Conservation (phyloP, 2,113 vertebrate genomes). For the Chinchilla lanigera region DNA sequence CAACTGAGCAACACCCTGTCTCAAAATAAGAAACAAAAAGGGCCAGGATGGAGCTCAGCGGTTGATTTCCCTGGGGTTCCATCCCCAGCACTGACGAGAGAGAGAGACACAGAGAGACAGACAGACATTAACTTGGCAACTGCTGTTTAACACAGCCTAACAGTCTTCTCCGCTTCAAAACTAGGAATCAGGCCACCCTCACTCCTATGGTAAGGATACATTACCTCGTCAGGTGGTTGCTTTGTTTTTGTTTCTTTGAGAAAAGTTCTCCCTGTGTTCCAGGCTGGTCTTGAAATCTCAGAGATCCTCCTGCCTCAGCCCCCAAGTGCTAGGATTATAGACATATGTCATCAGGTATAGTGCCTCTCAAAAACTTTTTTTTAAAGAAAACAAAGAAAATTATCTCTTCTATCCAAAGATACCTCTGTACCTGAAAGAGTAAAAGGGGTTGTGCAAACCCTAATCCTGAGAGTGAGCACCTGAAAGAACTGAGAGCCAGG, state of each 20-base stretch:
- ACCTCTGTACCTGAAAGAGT: neutral
- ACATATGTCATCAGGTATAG: neutral
- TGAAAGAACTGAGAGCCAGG: neutral
- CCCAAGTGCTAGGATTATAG: neutral
- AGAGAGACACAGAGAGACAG: neutral
- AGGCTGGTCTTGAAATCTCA: neutral
- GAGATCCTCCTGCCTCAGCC: neutral
- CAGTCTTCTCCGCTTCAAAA: conserved; percentile 29
- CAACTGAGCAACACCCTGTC: neutral
- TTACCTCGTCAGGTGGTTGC: neutral
- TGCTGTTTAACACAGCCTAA: neutral
- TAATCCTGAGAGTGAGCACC: no score
- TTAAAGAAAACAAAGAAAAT: neutral
- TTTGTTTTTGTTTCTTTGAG: neutral
- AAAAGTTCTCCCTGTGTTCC: neutral
- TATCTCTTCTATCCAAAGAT: neutral
- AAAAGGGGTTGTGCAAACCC: no score
- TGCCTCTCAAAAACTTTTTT: neutral
- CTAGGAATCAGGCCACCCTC: neutral
- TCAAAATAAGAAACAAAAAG: neutral
- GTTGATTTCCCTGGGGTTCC: neutral
- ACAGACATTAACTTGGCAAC: neutral
- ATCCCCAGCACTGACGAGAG: neutral
- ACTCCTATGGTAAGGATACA: neutral
- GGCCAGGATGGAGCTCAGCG: neutral